These are phyloP conservation scores for Leuctra nigra DNA, from an alignment of 2,888 invertebrate species.

Conservation along the genomic window DNA sequence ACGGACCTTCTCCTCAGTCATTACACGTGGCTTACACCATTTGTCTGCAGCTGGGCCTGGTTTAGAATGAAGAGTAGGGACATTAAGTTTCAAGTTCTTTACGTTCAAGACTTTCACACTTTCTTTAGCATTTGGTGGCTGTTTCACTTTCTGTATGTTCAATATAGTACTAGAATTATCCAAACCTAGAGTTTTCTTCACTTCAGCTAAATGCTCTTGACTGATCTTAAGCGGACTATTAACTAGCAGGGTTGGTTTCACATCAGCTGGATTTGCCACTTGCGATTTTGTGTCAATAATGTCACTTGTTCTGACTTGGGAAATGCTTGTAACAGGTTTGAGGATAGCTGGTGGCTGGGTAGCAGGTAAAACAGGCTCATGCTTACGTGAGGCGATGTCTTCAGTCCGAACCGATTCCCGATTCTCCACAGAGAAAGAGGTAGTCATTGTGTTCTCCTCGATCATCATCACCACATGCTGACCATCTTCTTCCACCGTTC, in stretches of 20 bases:
- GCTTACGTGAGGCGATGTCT: conserved; percentile 8
- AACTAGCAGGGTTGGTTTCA: not conserved
- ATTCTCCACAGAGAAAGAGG: conserved; percentile 10
- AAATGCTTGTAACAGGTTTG: not conserved
- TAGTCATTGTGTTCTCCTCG: conserved; percentile 8
- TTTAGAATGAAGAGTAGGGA: too few relatives aligned
- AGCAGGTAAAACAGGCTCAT: too few relatives aligned
- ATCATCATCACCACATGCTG: conserved; percentile 17
- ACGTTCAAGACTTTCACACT: not conserved
- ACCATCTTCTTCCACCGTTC: conserved; percentile 23
- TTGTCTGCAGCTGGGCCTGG: too few relatives aligned
- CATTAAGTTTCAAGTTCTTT: too few relatives aligned
- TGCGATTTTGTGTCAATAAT: not conserved
- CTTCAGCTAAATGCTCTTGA: not conserved
- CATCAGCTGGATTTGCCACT: not conserved
- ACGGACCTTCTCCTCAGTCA: not conserved
- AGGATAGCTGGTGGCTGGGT: too few relatives aligned
- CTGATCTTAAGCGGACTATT: not conserved
- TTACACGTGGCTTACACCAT: too few relatives aligned
- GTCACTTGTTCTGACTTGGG: not conserved
- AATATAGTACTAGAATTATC: not conserved
- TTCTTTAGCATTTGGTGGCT: not conserved
- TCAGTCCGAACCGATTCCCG: conserved; percentile 8
- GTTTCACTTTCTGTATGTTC: too few relatives aligned
- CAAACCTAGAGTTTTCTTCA: not conserved